phyloP scores from a whole-genome alignment of 2,113 vertebrate species.

The Phocoena phocoena region DNA sequence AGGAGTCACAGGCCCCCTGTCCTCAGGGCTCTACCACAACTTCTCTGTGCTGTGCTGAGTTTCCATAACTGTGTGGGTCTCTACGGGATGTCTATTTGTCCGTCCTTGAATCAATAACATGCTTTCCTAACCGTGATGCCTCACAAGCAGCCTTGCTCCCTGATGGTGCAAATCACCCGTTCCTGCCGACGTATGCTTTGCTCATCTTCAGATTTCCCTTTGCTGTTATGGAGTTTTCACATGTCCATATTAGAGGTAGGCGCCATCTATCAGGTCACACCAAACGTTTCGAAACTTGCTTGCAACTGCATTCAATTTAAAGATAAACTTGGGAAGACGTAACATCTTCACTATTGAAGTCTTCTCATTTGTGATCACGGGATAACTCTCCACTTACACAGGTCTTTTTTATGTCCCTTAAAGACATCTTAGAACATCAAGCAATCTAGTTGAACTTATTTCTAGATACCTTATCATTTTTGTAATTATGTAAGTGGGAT shows the following conservation, averaged over 20 bases:
- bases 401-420: background rate
- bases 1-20: rapidly evolving
- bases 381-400: background rate
- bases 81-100: rapidly evolving
- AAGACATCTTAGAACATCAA: background rate
- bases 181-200: rapidly evolving
- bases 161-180: rapidly evolving
- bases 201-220: background rate
- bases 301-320: background rate
- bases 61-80: background rate
- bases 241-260: background rate
- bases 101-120: background rate
- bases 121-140: background rate
- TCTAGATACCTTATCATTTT: background rate
- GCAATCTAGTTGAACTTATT: background rate
- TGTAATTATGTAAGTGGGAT: background rate
- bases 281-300: background rate
- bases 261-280: background rate
- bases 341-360: no score
- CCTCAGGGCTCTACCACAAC: rapidly evolving
- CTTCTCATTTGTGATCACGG: background rate
- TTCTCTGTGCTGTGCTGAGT: background rate
- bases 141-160: background rate
- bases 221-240: background rate
- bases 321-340: background rate